A percentile compares a stretch with the other conserved stretches of the same genome.
phyloP scores from a whole-genome alignment of 2,797 vertebrate species.

The Myiotriccus ornatus region DNA sequence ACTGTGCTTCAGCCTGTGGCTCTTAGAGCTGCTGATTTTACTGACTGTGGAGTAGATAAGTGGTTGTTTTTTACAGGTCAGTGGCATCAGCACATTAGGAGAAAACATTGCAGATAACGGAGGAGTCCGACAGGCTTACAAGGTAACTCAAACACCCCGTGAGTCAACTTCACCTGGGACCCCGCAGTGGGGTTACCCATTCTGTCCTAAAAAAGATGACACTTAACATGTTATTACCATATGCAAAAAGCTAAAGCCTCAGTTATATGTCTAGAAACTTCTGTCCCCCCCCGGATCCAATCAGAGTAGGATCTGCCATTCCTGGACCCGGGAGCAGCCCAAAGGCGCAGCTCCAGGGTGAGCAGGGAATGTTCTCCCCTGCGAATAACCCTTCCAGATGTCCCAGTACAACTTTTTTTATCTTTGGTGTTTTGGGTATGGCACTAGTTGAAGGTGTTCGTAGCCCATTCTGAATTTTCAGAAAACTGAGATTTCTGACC shows the following conservation, averaged over 20 bases:
- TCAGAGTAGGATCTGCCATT: background rate
- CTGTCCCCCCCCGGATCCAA: background rate
- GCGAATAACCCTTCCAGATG: background rate
- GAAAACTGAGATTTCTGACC: background rate
- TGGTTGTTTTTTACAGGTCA: conserved; percentile 79
- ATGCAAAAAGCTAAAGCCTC: background rate
- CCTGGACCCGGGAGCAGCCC: background rate
- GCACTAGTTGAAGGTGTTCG: background rate
- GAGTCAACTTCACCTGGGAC: background rate
- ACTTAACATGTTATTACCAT: background rate
- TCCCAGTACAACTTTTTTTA: background rate
- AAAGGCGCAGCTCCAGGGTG: background rate
- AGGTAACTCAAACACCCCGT: conserved; percentile 74
- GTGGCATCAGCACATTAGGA: conserved; percentile 93
- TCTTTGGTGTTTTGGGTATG: background rate
- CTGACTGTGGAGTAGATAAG: background rate
- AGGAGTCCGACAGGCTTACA: conserved; percentile 93
- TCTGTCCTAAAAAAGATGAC: rapidly evolving
- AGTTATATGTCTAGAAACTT: background rate
- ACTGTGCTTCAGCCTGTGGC: background rate
- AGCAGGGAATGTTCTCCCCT: background rate
- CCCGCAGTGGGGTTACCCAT: background rate
- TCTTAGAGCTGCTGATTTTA: background rate
- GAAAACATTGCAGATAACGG: conserved; percentile 98
- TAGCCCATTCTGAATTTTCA: background rate